A percentile compares a stretch with the other conserved stretches of the same genome.
Evolutionary conservation across 2,113 vertebrate species (phyloP).

Genomic region (Aviceda subcristata): DNA sequence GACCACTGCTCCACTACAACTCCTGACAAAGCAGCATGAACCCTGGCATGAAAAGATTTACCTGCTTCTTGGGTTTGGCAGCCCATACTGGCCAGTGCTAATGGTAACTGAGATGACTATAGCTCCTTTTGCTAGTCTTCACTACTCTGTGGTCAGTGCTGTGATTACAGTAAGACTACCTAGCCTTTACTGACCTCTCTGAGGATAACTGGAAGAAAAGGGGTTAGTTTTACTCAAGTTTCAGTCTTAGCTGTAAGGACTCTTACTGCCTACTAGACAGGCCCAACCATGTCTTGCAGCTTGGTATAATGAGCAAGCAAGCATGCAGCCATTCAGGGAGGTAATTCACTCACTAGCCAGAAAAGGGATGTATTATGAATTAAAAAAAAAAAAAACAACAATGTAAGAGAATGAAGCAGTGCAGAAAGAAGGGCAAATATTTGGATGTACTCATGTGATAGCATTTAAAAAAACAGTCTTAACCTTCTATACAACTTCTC

Average conservation of each 20-base stretch:
- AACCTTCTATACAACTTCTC: no score
- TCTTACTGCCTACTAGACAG: background rate
- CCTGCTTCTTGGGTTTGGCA: background rate
- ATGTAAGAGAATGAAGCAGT: background rate
- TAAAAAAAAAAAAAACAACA: background rate
- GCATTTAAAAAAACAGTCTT: background rate
- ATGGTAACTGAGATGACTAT: rapidly evolving
- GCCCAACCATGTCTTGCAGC: background rate
- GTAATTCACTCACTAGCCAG: background rate
- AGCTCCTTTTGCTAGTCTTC: background rate
- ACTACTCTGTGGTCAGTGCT: background rate
- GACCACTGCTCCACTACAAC: background rate
- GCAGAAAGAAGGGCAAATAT: background rate
- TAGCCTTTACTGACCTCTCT: background rate
- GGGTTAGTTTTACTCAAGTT: background rate
- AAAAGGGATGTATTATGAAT: no score
- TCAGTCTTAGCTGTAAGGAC: background rate
- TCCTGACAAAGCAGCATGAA: background rate
- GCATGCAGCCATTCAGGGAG: background rate
- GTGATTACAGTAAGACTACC: background rate
- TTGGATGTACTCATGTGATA: no score
- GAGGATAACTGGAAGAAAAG: background rate
- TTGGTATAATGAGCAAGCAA: background rate
- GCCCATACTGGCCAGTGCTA: background rate
- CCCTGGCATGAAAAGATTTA: background rate